These are phyloP conservation scores for Dipodomys ordii DNA, from an alignment of 2,113 vertebrate genomes.

Conservation along the genomic window DNA sequence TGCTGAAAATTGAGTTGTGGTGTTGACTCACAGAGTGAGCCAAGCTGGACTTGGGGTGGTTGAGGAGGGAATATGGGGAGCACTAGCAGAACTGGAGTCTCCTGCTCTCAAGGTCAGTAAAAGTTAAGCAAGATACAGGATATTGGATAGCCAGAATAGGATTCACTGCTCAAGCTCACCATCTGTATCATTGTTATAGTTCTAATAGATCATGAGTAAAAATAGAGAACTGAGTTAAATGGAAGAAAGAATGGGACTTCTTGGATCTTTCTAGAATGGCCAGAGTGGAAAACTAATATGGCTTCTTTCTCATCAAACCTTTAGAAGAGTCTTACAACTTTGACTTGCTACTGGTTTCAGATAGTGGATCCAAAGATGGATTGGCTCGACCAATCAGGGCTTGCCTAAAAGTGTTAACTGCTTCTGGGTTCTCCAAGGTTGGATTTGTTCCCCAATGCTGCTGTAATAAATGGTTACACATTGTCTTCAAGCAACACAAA, in stretches of 20 bases:
- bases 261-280: background rate
- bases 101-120: background rate
- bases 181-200: background rate
- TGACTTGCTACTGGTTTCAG: background rate
- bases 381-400: background rate
- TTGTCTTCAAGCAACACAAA: background rate
- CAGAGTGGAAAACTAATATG: background rate
- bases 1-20: background rate
- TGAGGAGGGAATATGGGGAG: background rate
- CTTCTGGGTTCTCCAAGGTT: background rate
- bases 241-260: background rate
- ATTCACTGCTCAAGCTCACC: background rate
- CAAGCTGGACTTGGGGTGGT: background rate
- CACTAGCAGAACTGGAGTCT: background rate
- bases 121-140: background rate
- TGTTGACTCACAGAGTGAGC: background rate
- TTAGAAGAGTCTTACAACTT: background rate
- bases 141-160: background rate
- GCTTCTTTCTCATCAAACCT: background rate
- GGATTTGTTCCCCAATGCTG: background rate
- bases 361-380: background rate
- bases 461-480: background rate
- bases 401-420: background rate
- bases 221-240: background rate
- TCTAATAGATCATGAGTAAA: background rate